phyloP scores from a whole-genome alignment of 2,113 vertebrate species.

The Eulemur macaco region DNA sequence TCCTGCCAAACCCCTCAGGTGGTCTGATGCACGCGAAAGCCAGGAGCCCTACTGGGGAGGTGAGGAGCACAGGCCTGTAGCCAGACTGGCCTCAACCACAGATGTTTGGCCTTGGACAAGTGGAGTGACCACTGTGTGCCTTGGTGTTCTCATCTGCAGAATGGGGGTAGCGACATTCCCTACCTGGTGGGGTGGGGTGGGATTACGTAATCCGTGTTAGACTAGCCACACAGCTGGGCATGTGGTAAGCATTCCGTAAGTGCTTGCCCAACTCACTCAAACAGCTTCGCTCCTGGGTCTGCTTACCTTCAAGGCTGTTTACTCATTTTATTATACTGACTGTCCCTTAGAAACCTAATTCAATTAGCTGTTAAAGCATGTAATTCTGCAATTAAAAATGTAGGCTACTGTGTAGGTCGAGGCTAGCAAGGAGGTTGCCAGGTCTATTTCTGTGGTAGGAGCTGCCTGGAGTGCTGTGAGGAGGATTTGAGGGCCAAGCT shows the following conservation, averaged over 20 bases:
- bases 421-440: not conserved
- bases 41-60: not conserved
- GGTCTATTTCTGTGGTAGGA: not conserved
- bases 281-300: not conserved
- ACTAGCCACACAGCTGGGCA: not conserved
- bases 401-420: not conserved
- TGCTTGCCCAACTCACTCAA: not conserved
- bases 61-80: not conserved
- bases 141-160: fast-evolving
- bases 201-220: not conserved
- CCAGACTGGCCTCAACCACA: not conserved
- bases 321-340: not conserved
- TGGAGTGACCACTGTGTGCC: fast-evolving
- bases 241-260: fast-evolving
- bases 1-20: not conserved
- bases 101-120: not conserved
- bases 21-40: too few relatives aligned
- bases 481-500: not conserved
- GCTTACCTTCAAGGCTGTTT: not conserved
- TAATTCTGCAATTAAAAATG: not conserved
- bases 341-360: not conserved
- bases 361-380: not conserved
- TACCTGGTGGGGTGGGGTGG: not conserved
- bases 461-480: not conserved
- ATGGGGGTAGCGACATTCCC: not conserved